phyloP scores from a whole-genome alignment of 2,888 invertebrate species.

The Nyleta sp. region DNA sequence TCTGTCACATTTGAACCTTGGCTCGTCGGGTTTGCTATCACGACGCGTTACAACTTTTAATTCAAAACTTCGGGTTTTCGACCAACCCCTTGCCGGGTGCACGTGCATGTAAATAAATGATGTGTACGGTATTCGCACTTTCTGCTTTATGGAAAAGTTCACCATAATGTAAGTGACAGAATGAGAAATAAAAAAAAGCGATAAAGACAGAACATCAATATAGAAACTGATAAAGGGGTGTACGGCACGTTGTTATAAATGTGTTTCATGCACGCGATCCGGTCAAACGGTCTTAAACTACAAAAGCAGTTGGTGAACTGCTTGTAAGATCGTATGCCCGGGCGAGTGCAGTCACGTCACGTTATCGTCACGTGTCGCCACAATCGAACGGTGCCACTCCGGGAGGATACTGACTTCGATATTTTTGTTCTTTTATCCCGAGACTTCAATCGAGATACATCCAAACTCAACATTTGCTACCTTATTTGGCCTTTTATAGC shows the following conservation, averaged over 20 bases:
- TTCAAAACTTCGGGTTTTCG: neutral
- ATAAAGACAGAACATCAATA: conserved; percentile 59
- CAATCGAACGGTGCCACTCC: conserved; percentile 63
- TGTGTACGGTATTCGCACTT: conserved; percentile 11
- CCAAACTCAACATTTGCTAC: conserved; percentile 31
- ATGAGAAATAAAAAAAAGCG: conserved; percentile 60
- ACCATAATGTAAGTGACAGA: conserved; percentile 46
- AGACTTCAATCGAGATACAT: conserved; percentile 24
- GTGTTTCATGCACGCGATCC: conserved; percentile 76
- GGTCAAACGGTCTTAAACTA: conserved; percentile 73
- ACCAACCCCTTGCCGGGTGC: neutral
- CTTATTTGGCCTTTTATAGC: conserved; percentile 55
- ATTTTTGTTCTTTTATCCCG: conserved; percentile 53
- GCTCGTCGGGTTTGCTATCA: no score
- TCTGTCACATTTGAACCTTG: no score
- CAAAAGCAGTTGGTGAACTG: conserved; percentile 68
- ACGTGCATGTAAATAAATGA: conserved; percentile 16
- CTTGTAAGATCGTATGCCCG: conserved; percentile 66
- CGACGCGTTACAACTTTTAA: no score
- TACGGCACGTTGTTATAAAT: conserved; percentile 76
- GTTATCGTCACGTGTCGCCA: conserved; percentile 76
- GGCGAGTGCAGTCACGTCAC: conserved; percentile 73
- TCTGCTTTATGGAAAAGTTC: conserved; percentile 39
- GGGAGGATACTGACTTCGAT: conserved; percentile 55
- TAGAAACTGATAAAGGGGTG: conserved; percentile 70